A percentile compares a stretch with the other conserved stretches of the same genome.
Conservation (phyloP, 2,113 vertebrate species). For the rabbit (Oryctolagus cuniculus) region mOryCun1.1 NC_091442.1:83837501-83838000, state of each 20-base stretch:
- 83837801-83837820: neutral
- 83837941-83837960: neutral
- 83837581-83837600: neutral
- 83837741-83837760: neutral
- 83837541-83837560: neutral
- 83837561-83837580: neutral
- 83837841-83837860: neutral
- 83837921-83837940: neutral
- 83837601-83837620: neutral
- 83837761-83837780: constrained; percentile 4
- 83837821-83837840: neutral
- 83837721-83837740: neutral
- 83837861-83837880: neutral
- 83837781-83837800: neutral
- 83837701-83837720: neutral
- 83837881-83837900: neutral
- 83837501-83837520: neutral
- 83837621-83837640: neutral
- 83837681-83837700: neutral
- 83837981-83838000: neutral
- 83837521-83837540: neutral
- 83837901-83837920: neutral
- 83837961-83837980: neutral
- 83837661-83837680: neutral
- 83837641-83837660: neutral